Percentiles rank a stretch among this genome's conserved stretches.
These are phyloP conservation scores for Parazoanthus darwini DNA, from an alignment of 92 coral and sea anemone species.

Conservation along the genomic window DNA sequence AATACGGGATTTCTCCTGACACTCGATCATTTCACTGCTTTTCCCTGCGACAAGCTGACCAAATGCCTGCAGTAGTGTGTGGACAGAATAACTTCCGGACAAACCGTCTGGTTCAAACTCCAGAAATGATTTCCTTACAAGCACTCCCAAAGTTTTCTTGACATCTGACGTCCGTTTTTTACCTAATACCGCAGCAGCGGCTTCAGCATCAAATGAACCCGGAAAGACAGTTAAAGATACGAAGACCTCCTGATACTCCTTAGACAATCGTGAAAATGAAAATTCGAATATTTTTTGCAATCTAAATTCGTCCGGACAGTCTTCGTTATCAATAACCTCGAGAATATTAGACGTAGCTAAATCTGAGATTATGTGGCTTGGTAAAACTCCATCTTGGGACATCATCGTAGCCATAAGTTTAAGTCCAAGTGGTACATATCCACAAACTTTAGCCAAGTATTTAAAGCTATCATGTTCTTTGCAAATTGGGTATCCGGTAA, in stretches of 20 bases:
- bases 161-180: background rate
- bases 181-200: too few species aligned
- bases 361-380: too few species aligned
- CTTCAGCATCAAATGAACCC: background rate
- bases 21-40: background rate
- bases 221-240: background rate
- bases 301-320: too few species aligned
- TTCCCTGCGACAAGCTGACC: background rate
- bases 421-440: background rate
- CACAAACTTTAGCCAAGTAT: background rate
- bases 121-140: background rate
- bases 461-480: background rate
- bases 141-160: background rate
- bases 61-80: background rate
- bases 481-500: background rate
- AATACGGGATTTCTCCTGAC: background rate
- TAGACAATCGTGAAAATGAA: too few species aligned
- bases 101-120: too few species aligned
- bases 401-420: background rate
- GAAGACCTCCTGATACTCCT: too few species aligned
- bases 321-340: too few species aligned
- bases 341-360: too few species aligned
- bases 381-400: background rate
- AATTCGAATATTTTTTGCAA: too few species aligned
- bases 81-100: background rate